A percentile compares a stretch with the other conserved stretches of the same genome.
Evolutionary conservation across 2,113 vertebrate genomes (phyloP).

Genomic region (Oreochromis spilurus): DNA sequence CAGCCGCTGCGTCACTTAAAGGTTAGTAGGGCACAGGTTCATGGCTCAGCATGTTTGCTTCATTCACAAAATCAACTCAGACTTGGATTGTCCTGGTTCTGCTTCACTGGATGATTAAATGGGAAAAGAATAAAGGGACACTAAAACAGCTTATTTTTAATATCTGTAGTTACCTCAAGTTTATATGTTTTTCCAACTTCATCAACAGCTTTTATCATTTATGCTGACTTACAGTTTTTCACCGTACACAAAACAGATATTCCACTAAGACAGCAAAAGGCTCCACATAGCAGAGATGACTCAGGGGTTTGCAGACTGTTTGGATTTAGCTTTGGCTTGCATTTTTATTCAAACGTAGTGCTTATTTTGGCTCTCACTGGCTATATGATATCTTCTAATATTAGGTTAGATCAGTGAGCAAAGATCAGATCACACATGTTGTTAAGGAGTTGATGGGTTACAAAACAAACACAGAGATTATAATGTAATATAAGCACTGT

Average conservation of each 20-base stretch:
- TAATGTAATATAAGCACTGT: neutral
- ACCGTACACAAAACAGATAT: neutral
- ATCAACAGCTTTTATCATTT: neutral
- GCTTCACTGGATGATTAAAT: neutral
- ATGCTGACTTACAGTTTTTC: neutral
- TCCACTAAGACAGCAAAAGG: neutral
- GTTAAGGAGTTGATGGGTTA: neutral
- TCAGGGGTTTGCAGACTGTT: neutral
- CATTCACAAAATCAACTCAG: neutral
- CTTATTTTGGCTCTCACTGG: neutral
- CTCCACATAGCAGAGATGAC: neutral
- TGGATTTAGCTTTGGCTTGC: neutral
- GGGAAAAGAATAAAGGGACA: neutral
- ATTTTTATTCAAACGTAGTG: neutral
- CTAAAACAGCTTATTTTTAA: neutral
- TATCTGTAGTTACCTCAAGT: neutral
- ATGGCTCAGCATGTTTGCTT: neutral
- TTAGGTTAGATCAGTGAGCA: neutral
- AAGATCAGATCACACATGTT: neutral
- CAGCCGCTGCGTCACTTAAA: slow-evolving; percentile 15
- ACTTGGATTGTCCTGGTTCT: neutral
- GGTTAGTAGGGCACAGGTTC: slow-evolving; percentile 2
- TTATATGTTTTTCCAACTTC: neutral
- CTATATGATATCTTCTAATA: neutral
- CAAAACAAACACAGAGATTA: neutral